Conservation (phyloP, 2,888 invertebrate species). For the Epinotia demarniana region DNA sequence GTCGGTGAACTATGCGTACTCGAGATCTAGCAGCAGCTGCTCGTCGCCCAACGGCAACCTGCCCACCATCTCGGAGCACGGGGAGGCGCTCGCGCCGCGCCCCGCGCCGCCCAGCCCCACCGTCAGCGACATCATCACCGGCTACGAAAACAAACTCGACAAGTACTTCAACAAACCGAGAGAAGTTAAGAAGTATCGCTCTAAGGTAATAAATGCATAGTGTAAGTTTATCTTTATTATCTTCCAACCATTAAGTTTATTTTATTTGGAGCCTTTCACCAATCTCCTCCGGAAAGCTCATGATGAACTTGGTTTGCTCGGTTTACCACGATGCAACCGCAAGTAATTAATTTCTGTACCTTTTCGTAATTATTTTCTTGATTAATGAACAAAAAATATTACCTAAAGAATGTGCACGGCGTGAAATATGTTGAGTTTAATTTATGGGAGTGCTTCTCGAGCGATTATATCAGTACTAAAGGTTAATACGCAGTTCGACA, state of each 20-base stretch:
- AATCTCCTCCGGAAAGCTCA: slow-evolving; percentile 39
- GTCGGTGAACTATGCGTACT: slow-evolving; percentile 76
- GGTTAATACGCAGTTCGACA: slow-evolving; percentile 42
- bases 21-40: slow-evolving; percentile 76
- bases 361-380: slow-evolving; percentile 36
- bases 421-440: slow-evolving; percentile 36
- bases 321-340: slow-evolving; percentile 39
- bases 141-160: slow-evolving; percentile 74
- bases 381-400: slow-evolving; percentile 40
- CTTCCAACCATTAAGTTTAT: slow-evolving; percentile 11
- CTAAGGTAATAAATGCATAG: slow-evolving; percentile 69
- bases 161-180: slow-evolving; percentile 76
- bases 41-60: slow-evolving; percentile 77
- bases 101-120: slow-evolving; percentile 47
- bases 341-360: slow-evolving; percentile 32
- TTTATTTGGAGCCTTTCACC: slow-evolving; percentile 39
- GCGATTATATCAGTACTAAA: slow-evolving; percentile 43
- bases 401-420: slow-evolving; percentile 22
- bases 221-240: slow-evolving; percentile 64
- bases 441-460: slow-evolving; percentile 38
- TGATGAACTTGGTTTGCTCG: slow-evolving; percentile 38
- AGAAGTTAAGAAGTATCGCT: slow-evolving; percentile 67
- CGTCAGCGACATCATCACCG: slow-evolving; percentile 59
- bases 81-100: slow-evolving; percentile 66
- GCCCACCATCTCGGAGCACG: slow-evolving; percentile 78